These are phyloP conservation scores for Macheiramphus alcinus DNA, from an alignment of 2,113 vertebrate species.

Conservation along the genomic window DNA sequence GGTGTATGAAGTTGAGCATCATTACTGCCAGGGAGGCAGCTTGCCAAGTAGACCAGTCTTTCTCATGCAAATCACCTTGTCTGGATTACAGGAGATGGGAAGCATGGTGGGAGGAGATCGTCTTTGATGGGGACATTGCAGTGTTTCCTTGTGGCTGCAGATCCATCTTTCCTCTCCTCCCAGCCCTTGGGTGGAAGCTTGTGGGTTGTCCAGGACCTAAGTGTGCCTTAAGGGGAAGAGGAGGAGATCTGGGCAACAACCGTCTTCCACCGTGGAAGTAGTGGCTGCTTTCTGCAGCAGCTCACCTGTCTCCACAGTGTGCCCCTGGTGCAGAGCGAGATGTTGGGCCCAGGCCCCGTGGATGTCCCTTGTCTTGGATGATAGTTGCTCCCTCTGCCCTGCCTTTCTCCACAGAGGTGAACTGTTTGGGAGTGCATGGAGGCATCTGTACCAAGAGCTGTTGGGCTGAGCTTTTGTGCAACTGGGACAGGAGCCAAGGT, in stretches of 20 bases:
- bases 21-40: background rate
- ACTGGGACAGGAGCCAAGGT: background rate
- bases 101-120: accelerated
- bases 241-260: background rate
- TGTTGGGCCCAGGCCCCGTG: background rate
- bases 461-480: background rate
- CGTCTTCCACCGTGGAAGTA: background rate
- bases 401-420: background rate
- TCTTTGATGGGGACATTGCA: background rate
- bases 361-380: background rate
- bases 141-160: background rate
- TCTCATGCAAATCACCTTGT: background rate
- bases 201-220: background rate
- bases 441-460: background rate
- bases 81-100: background rate
- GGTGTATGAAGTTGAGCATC: background rate
- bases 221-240: background rate
- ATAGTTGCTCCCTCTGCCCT: background rate
- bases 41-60: background rate
- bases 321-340: background rate
- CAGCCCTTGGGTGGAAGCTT: background rate
- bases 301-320: accelerated
- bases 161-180: background rate
- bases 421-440: background rate
- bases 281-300: background rate